Conservation (phyloP, 2,113 vertebrate species). For the Malurus elegans region DNA sequence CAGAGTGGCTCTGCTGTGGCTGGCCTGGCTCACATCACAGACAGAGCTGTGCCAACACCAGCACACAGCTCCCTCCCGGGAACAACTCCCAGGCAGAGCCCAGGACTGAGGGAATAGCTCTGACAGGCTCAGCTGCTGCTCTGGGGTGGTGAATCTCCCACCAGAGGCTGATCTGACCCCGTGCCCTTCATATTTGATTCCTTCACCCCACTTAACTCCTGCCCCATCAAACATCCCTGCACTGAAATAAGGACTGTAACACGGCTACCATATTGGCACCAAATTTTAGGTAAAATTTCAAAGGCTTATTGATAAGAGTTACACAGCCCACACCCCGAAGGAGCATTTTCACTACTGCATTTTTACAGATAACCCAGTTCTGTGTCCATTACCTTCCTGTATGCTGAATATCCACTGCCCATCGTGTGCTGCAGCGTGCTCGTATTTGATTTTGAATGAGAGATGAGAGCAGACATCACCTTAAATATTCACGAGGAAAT, state of each 20-base stretch:
- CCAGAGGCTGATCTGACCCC: neutral
- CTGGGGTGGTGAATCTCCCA: neutral
- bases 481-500: slow-evolving; percentile 64
- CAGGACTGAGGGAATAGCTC: neutral
- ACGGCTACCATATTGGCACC: neutral
- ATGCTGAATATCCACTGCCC: neutral
- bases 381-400: neutral
- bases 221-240: neutral
- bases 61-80: neutral
- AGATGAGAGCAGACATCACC: slow-evolving; percentile 35
- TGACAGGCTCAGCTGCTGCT: neutral
- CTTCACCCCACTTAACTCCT: neutral
- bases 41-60: neutral
- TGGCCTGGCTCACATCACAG: neutral
- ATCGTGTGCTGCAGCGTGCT: neutral
- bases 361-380: neutral
- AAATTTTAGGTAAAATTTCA: neutral
- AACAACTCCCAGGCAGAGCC: neutral
- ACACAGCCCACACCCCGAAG: neutral
- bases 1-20: neutral
- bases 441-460: slow-evolving; percentile 12
- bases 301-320: neutral
- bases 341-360: neutral
- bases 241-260: slow-evolving; percentile 10
- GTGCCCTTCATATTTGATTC: neutral